Percentiles rank a stretch among this genome's conserved stretches.
These are phyloP conservation scores for Propithecus coquereli DNA, from an alignment of 2,113 vertebrate species.

Conservation along the genomic window DNA sequence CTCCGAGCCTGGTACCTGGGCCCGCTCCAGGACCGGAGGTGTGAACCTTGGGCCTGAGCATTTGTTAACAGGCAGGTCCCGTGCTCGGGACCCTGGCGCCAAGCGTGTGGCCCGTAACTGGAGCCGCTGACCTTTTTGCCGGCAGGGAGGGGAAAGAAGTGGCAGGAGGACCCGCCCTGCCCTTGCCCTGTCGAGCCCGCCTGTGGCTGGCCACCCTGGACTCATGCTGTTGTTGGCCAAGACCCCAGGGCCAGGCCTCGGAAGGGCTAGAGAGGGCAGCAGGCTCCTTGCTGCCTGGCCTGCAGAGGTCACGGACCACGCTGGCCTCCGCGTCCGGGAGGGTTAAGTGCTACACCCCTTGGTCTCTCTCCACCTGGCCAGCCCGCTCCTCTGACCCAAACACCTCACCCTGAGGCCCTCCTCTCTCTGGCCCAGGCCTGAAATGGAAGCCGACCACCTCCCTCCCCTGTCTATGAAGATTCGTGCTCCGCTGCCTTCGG, in stretches of 20 bases:
- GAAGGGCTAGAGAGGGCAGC: background rate
- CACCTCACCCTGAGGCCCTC: background rate
- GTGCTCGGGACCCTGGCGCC: background rate
- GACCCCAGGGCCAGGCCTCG: background rate
- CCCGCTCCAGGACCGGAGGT: background rate
- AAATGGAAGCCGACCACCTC: background rate
- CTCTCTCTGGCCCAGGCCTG: background rate
- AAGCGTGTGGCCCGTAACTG: background rate
- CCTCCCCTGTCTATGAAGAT: background rate
- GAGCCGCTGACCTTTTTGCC: conserved; percentile 42
- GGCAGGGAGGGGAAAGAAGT: background rate
- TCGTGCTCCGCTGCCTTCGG: background rate
- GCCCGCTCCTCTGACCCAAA: background rate
- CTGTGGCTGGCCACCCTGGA: background rate
- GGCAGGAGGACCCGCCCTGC: background rate
- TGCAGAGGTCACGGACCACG: background rate
- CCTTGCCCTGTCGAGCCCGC: background rate
- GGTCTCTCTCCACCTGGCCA: background rate
- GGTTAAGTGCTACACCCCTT: too few species aligned
- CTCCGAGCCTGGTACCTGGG: background rate
- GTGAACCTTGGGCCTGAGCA: background rate
- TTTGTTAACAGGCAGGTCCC: background rate
- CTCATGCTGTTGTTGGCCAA: background rate
- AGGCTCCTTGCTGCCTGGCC: background rate
- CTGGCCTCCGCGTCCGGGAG: background rate